Evolutionary conservation across 2,113 vertebrate genomes (phyloP).

Genomic region (Phrynocephalus versicolor): DNA sequence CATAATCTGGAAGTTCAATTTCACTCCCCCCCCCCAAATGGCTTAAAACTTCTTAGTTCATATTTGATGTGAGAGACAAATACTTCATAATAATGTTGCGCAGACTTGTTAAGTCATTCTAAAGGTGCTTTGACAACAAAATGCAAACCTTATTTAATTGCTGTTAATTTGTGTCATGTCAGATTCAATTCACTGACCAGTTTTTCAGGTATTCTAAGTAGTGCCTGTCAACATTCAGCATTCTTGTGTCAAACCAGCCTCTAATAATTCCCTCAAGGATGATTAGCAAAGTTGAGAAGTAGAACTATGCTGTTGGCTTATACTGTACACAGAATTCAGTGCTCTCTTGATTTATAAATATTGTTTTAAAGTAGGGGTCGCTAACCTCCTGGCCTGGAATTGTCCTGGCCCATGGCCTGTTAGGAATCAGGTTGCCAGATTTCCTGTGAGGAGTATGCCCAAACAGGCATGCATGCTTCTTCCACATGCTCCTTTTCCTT

Average conservation of each 20-base stretch:
- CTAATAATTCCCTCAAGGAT: conserved; percentile 29
- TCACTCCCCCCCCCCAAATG: background rate
- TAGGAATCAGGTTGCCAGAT: no score
- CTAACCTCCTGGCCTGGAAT: no score
- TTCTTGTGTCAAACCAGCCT: conserved; percentile 26
- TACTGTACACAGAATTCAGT: no score
- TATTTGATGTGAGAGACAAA: background rate
- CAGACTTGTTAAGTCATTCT: conserved; percentile 46
- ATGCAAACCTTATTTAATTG: conserved; percentile 42
- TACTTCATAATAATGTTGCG: conserved; percentile 10
- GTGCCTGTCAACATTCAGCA: conserved; percentile 26
- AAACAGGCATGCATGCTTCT: no score
- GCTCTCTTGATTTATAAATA: no score
- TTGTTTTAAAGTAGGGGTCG: no score
- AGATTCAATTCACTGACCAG: conserved; percentile 51
- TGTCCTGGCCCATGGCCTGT: no score
- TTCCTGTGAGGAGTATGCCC: no score
- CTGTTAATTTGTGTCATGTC: conserved; percentile 38
- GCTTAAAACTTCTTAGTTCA: background rate
- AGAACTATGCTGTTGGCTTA: no score
- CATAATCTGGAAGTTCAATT: background rate
- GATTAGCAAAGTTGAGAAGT: background rate
- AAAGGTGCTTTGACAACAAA: conserved; percentile 54
- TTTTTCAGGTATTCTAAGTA: conserved; percentile 58
- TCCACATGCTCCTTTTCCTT: no score